These are phyloP conservation scores for Nowickia ferox DNA, from an alignment of 2,888 invertebrate genomes.

Conservation along the genomic window DNA sequence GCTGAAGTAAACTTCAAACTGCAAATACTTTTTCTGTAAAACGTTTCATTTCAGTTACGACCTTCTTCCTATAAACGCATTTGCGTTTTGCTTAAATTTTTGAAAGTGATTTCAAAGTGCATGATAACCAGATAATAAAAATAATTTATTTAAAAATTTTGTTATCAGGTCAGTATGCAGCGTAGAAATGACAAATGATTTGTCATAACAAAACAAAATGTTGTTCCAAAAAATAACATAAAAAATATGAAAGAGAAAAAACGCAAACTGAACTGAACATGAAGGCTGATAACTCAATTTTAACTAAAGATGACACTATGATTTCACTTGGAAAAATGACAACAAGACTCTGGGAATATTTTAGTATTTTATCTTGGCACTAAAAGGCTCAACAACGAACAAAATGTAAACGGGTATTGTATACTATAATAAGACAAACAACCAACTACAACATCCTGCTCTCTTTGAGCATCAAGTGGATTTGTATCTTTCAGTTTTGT, in stretches of 20 bases:
- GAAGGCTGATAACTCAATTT: conserved; percentile 79
- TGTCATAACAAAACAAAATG: conserved; percentile 71
- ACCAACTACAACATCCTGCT: conserved; percentile 22
- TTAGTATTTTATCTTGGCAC: conserved; percentile 56
- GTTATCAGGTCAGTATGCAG: conserved; percentile 30
- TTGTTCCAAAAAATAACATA: neutral
- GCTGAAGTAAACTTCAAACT: no score
- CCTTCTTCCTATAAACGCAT: neutral
- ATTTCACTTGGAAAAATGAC: conserved; percentile 74
- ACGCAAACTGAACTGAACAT: conserved; percentile 33
- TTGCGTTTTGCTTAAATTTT: neutral
- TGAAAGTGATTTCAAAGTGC: neutral
- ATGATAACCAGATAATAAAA: neutral
- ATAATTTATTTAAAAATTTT: conserved; percentile 33
- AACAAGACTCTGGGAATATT: conserved; percentile 67
- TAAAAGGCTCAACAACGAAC: conserved; percentile 39
- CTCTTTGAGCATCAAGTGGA: conserved; percentile 43
- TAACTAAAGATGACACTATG: conserved; percentile 77
- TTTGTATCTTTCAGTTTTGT: conserved; percentile 41
- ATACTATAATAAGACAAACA: conserved; percentile 18
- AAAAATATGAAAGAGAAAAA: neutral
- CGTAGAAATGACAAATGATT: conserved; percentile 67
- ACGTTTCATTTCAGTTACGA: neutral
- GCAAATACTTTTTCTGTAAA: no score
- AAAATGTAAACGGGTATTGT: conserved; percentile 31